A percentile compares a stretch with the other conserved stretches of the same genome.
phyloP scores from a whole-genome alignment of 2,888 invertebrate genomes.

The Trichogramma evanescens region DNA sequence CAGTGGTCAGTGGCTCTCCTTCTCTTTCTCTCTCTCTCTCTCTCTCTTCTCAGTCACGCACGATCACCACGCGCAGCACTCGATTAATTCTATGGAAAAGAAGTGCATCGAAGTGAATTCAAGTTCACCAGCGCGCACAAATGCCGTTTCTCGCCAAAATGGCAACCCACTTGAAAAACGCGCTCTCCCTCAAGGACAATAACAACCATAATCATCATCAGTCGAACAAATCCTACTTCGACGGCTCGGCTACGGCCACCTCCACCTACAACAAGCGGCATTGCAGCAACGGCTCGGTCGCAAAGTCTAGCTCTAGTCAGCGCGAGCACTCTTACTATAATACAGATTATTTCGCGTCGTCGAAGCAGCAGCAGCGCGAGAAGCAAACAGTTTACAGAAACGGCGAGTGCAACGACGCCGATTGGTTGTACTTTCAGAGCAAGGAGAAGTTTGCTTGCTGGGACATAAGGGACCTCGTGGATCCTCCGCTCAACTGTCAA shows the following conservation, averaged over 20 bases:
- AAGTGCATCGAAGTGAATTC: constrained; percentile 2
- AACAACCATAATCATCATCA: constrained; percentile 18
- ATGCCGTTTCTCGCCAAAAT: constrained; percentile 31
- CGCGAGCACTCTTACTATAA: too few species aligned
- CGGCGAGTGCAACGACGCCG: constrained; percentile 22
- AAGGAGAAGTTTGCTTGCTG: constrained; percentile 32
- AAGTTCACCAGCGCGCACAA: neutral
- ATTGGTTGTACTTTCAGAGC: constrained; percentile 28
- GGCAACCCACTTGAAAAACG: constrained; percentile 33
- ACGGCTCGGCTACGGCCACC: neutral
- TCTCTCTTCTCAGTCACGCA: too few species aligned
- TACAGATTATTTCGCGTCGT: too few species aligned
- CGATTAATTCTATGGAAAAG: constrained; percentile 4
- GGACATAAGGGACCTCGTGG: constrained; percentile 31
- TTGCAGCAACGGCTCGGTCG: neutral
- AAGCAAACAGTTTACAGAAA: neutral
- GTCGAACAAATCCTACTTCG: neutral
- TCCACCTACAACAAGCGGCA: neutral
- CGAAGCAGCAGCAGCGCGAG: neutral
- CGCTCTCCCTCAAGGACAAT: constrained; percentile 17
- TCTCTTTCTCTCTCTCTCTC: neutral
- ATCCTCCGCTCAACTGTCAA: neutral
- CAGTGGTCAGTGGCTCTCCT: neutral
- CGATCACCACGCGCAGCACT: neutral
- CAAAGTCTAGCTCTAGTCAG: too few species aligned